Conservation (phyloP, 2,797 vertebrate species). For the Pseudotriccus pelzelni region DNA sequence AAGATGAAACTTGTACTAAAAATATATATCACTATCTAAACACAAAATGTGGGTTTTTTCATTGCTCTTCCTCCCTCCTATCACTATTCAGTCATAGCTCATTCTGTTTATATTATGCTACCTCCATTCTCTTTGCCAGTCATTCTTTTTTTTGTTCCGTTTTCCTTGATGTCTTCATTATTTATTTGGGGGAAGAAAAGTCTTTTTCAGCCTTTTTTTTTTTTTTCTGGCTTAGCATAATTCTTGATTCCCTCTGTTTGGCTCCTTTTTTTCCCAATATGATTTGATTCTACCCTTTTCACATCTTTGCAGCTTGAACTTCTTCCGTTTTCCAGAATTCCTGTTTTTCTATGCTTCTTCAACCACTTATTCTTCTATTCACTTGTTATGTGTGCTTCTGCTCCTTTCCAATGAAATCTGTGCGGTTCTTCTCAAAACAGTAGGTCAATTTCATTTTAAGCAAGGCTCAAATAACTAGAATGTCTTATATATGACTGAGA, state of each 20-base stretch:
- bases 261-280: neutral
- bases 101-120: neutral
- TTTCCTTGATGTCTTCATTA: neutral
- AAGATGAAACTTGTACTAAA: constrained; percentile 19
- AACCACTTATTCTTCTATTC: neutral
- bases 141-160: neutral
- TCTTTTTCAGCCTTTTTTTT: neutral
- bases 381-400: neutral
- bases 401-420: neutral
- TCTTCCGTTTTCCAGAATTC: neutral
- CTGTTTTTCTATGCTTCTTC: neutral
- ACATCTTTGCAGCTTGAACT: neutral
- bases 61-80: neutral
- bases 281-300: neutral
- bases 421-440: neutral
- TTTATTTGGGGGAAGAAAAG: neutral
- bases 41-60: neutral
- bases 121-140: neutral
- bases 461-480: neutral
- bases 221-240: neutral
- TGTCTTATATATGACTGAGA: neutral
- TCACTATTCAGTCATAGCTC: neutral
- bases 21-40: neutral
- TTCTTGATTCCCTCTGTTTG: neutral
- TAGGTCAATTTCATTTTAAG: neutral